Percentiles rank a stretch among this genome's conserved stretches.
These are phyloP conservation scores for Ditylenchus dipsaci DNA, from an alignment of 1,140 invertebrate species.

Conservation along the genomic window DNA sequence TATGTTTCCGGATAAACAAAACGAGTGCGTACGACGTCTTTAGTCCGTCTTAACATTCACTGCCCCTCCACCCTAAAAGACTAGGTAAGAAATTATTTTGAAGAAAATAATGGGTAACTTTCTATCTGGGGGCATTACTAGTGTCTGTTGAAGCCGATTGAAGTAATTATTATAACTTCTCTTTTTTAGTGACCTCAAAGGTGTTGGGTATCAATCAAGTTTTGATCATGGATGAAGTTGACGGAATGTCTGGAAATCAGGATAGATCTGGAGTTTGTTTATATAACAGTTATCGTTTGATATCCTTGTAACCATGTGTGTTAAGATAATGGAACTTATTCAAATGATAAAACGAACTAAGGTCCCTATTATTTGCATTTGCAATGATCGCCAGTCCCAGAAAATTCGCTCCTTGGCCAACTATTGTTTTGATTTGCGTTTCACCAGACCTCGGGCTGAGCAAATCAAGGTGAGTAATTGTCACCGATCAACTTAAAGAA, in stretches of 20 bases:
- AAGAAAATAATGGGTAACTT: no score
- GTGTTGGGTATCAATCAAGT: slow-evolving; percentile 68
- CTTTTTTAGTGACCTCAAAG: background rate
- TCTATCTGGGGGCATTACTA: background rate
- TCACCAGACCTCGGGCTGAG: slow-evolving; percentile 76
- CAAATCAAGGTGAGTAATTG: slow-evolving; percentile 73
- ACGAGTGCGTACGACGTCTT: no score
- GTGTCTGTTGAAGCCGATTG: background rate
- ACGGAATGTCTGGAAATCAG: slow-evolving; percentile 98
- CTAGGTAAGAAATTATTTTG: no score
- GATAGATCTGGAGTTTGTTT: slow-evolving; percentile 80
- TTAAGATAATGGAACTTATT: slow-evolving; percentile 72
- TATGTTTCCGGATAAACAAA: no score
- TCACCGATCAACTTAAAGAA: background rate
- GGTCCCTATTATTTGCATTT: slow-evolving; percentile 95
- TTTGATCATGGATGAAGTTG: slow-evolving; percentile 98
- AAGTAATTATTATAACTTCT: background rate
- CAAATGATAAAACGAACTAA: slow-evolving; percentile 80
- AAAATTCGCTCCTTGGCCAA: slow-evolving; percentile 89
- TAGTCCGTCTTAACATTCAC: no score
- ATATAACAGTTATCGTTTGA: slow-evolving; percentile 15
- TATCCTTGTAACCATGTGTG: background rate
- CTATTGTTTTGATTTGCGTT: slow-evolving; percentile 86
- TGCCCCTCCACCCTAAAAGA: no score
- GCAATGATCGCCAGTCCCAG: slow-evolving; percentile 87